Conservation (phyloP, 2,888 invertebrate genomes). For the Azorinus chamasolen region DNA sequence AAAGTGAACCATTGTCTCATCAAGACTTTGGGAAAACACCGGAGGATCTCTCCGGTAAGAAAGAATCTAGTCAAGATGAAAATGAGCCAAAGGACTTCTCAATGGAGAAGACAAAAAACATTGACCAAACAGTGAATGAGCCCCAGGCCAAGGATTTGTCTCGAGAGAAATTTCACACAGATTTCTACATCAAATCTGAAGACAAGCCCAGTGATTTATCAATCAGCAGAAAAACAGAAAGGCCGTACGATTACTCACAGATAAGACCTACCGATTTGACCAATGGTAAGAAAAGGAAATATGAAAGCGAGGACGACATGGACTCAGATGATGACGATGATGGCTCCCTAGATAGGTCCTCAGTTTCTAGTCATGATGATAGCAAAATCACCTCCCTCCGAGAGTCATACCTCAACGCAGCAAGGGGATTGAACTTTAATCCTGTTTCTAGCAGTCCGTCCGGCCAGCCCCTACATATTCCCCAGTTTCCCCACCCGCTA, state of each 20-base stretch:
- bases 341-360: conserved; percentile 61
- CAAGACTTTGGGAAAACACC: too few relatives aligned
- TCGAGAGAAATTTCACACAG: conserved; percentile 27
- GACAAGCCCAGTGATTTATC: conserved; percentile 32
- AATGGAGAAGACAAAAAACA: background rate
- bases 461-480: conserved; percentile 77
- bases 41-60: background rate
- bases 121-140: conserved; percentile 1
- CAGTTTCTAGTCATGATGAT: conserved; percentile 73
- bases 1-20: too few relatives aligned
- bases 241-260: conserved; percentile 27
- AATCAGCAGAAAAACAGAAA: conserved; percentile 22
- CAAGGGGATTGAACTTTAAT: conserved; percentile 60
- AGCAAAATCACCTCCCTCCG: conserved; percentile 58
- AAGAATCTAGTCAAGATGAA: background rate
- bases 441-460: conserved; percentile 59
- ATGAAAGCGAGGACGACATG: conserved; percentile 64
- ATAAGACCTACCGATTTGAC: conserved; percentile 42
- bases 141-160: conserved; percentile 42
- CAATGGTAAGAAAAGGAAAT: conserved; percentile 54
- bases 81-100: conserved; percentile 21
- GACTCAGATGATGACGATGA: conserved; percentile 73
- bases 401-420: conserved; percentile 63
- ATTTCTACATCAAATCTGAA: conserved; percentile 5
- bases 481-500: conserved; percentile 80